phyloP scores from a whole-genome alignment of 1,140 invertebrate species.

The Ostrea edulis region DNA sequence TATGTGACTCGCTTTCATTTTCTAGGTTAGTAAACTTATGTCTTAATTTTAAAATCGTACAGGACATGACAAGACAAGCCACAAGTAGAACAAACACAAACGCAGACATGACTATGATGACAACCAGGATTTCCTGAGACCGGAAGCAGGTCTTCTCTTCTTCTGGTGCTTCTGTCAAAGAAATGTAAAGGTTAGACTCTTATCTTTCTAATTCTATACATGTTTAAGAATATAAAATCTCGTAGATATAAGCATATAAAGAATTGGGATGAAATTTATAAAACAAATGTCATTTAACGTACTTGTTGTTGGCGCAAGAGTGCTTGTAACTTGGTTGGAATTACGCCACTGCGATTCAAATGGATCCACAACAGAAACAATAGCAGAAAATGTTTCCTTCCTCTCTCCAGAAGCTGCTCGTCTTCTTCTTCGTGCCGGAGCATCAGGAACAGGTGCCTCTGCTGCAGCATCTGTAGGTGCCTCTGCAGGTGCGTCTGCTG shows the following conservation, averaged over 20 bases:
- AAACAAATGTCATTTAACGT: background rate
- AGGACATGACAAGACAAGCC: conserved; percentile 7
- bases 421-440: background rate
- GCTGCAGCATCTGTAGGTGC: background rate
- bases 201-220: no score
- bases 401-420: background rate
- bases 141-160: conserved; percentile 40
- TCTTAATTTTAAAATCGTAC: conserved; percentile 20
- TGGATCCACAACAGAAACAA: conserved; percentile 34
- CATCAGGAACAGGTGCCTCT: background rate
- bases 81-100: conserved; percentile 46
- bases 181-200: background rate
- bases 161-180: background rate
- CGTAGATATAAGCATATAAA: background rate
- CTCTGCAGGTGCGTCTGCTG: background rate
- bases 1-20: conserved; percentile 10
- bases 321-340: background rate
- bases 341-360: conserved; percentile 2
- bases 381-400: conserved; percentile 24
- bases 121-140: conserved; percentile 42
- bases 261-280: no score
- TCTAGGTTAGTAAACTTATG: background rate
- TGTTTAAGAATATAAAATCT: background rate
- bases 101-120: conserved; percentile 47
- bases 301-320: background rate